Evolutionary conservation across 2,888 invertebrate species (phyloP), one percentile per base, ranked within the genome.

Genomic region (Phlogophora meticulosa): DNA sequence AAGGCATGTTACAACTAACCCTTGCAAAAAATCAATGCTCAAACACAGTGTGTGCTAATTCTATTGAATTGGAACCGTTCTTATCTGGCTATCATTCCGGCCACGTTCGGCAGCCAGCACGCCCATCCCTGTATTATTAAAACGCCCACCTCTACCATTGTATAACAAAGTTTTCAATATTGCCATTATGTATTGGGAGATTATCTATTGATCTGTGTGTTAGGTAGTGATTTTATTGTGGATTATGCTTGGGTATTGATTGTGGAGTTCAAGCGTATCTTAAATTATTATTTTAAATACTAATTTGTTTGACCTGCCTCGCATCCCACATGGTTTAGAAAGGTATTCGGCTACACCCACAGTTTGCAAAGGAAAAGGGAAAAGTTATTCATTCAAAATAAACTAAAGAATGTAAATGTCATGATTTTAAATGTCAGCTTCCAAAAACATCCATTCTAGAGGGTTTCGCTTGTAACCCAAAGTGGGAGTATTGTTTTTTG

Each of bases 91-190:
- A 49, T 62, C 38, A 76, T 74, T 72, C 81, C 28, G 22, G 40
- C 69, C 83, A 84, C 83, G 83, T 74, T 52, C 60, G 48, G 60
- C 66, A 62, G 74, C 69, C 42, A 58, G 45, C 56, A 67, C 56
- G 74, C 61, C 74, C 58, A 52, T 71, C 72, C 49, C 66, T 43
- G 72, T 62, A 57, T 70, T 78, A 82, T 80, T 78, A 74, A 77
- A 78, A 57, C 78, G 69, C 76, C 82, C 74, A 81, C 82, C 76
- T 80, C 82, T 17, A 32, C 57, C 62, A 68, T 61, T 59, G 68
- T 61, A 42, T 52, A 64, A 60, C 48, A 40, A 64, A 77, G 64
- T 78, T 74, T 78, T 78, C 76, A 74, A 78, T 81, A 71, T 68
- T 69, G 60, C 74, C 73, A 77, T 81, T 78, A 74, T 49, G 48